Evolutionary conservation across 2,888 invertebrate genomes (phyloP).

Genomic region (Lasioglossum zephyrum): DNA sequence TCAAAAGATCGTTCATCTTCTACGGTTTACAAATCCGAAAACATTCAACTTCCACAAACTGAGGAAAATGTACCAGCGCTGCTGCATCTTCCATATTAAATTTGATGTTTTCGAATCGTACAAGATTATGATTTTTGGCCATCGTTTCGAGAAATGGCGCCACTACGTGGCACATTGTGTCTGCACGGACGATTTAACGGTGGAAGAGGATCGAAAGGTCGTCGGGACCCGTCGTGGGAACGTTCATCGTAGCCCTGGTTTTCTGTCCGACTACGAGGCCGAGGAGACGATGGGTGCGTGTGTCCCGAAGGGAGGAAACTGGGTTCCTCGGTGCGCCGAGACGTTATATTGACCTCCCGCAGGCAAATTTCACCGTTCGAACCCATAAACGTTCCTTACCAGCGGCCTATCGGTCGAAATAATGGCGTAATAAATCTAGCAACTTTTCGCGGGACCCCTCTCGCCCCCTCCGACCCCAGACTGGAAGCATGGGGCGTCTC

Average conservation of each 20-base stretch:
- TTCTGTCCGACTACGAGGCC: conserved; percentile 37
- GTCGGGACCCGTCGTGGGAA: conserved; percentile 57
- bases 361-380: conserved; percentile 69
- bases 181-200: conserved; percentile 8
- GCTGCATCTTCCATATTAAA: background rate
- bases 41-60: background rate
- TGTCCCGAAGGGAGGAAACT: conserved; percentile 29
- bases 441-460: conserved; percentile 65
- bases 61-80: too few species aligned
- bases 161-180: background rate
- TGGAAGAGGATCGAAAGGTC: conserved; percentile 35
- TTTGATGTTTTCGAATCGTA: background rate
- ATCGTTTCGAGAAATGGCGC: background rate
- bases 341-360: conserved; percentile 73
- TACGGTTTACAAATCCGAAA: background rate
- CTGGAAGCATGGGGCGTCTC: conserved; percentile 46
- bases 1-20: too few species aligned
- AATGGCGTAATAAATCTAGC: conserved; percentile 78
- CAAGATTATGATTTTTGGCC: background rate
- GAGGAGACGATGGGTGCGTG: conserved; percentile 40
- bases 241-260: conserved; percentile 42
- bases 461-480: conserved; percentile 4
- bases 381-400: conserved; percentile 62
- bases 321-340: conserved; percentile 5
- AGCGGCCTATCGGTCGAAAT: conserved; percentile 70